Evolutionary conservation across 2,113 vertebrate species (phyloP).

Genomic region (Pterocles orientalis): DNA sequence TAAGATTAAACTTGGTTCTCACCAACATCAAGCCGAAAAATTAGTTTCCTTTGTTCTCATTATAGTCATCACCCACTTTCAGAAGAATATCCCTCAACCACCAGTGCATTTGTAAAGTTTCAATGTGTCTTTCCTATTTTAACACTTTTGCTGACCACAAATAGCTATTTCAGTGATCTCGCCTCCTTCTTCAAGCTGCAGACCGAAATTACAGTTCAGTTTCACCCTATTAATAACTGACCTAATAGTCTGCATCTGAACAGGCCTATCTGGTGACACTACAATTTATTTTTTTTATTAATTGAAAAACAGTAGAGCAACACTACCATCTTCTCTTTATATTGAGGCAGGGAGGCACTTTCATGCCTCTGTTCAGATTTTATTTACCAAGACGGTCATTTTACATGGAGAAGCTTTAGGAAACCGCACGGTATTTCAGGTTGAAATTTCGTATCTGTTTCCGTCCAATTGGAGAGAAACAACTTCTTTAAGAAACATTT

Average conservation of each 20-base stretch:
- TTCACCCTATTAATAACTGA: neutral
- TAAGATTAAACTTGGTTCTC: neutral
- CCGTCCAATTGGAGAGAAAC: neutral
- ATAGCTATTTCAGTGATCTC: neutral
- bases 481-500: neutral
- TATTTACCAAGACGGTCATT: neutral
- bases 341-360: neutral
- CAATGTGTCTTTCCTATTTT: neutral
- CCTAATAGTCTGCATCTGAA: neutral
- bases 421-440: neutral
- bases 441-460: neutral
- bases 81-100: neutral
- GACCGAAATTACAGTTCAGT: neutral
- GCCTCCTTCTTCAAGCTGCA: neutral
- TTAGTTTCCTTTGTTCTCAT: neutral
- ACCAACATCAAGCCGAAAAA: neutral
- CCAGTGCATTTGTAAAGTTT: neutral
- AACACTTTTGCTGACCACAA: neutral
- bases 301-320: neutral
- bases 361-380: neutral
- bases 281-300: neutral
- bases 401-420: neutral
- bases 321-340: neutral
- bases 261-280: neutral
- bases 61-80: neutral